Evolutionary conservation across 2,113 vertebrate genomes (phyloP), one percentile per base, ranked within the genome.

Genomic region (Crotalus helleri): DNA sequence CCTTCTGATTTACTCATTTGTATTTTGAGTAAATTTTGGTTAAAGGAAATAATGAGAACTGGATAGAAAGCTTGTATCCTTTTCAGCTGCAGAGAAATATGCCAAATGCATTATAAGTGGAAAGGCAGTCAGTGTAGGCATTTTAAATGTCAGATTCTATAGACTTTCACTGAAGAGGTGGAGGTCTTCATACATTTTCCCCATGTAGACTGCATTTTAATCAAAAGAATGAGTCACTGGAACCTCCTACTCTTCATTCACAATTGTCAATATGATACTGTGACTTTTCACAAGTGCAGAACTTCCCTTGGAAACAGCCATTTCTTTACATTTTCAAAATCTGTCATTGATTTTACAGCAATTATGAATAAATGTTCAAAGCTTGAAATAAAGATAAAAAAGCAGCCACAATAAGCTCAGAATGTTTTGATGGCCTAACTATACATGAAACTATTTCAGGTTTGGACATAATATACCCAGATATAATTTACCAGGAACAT

Each of bases 151-250:
- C 92, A 93, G 92, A 90, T 89, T 61, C 92, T 87, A 93, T 90
- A 93, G 89, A 58, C 92, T 90, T 93, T 90, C 88, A 90, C 21
- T 87, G 92, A 89, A 93, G 92, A 90, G 89, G 92, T 89, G 92
- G 92, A 93, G 89, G 89, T 53, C 89, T 49, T 93, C 92, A 90
- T 90, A 53, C 89, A 93, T 61, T 93, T 93, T 54, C 46, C 90
- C 92, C 51, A 33, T 90, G 89, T 64, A 89, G 89, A 93, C 89
- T 93, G 92, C 81, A 54, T 93, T 90, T 93, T 85, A 90, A 93
- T 93, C 57, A 54, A 90, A 85, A 44, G 89, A 39, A 12, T 93
- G 92, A 93, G 55, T 93, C 92, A 93, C 53, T 90, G 49, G 89
- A 57, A 5, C 81, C 49, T 90, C 89, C 89, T 33, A 61, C 92